Base-by-base conservation (phyloP, 2,888 invertebrate species). In the Torymus aiolomorphi region DNA sequence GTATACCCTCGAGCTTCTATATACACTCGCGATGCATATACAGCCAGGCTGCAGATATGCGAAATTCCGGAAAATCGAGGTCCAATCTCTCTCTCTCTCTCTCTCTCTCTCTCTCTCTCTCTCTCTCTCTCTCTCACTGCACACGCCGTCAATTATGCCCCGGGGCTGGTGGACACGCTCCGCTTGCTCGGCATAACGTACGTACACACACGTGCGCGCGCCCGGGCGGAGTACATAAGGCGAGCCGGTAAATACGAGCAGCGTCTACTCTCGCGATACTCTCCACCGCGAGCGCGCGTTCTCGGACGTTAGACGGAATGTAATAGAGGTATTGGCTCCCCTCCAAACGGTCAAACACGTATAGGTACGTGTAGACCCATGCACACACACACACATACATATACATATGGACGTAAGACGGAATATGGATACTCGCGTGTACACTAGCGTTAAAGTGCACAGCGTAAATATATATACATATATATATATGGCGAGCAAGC, bases 321-420 rank as follows among this genome's bases (percentile, higher is more conserved):
- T 86, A 87, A 88, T 86, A 86, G 87, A 87, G 87, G 84, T 86
- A 83, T 88, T 88, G 88, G 88, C 88, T 82, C 76, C 65, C 84
- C 83, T 87, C 88, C 88, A 88, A 81, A 73, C 82, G 84, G 83
- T 84, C 84, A 81, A 85, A 86, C 80, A 76, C 73, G 8, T 42
- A 42, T 42, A 42, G 4, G 8, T 5, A 8, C 73, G 57, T 4
- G 42, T 13, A 16, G 14, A 10, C 51, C 2, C 16, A 24, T 57
- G 51, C 59, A 16, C 13, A 14, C 12, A 10, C 18, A 57, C 31
- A 12, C 18, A 11, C 31, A 2, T 56, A 13, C 54, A 1, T 54
- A 31, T 51, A 0, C 16, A 51, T 56, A 12, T 31, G 31, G 10
- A 49, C 1, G 2, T 54, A 8, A 51, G 10, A 20, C 51, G 13